Evolutionary conservation across 92 coral and sea anemone genomes (phyloP).

Genomic region (Heteractis magnifica): DNA sequence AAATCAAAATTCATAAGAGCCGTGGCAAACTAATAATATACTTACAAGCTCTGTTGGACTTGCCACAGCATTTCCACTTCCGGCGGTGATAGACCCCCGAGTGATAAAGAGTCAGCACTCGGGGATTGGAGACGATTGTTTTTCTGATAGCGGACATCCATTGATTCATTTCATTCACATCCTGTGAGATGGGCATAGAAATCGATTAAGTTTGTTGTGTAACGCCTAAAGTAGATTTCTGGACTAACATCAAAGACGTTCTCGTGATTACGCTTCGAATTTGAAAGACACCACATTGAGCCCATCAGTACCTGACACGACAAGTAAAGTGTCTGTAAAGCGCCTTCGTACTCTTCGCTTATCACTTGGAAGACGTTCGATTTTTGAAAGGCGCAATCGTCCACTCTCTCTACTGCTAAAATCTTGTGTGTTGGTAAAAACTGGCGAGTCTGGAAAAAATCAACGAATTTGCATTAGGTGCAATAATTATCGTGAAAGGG

Average conservation of each 20-base stretch:
- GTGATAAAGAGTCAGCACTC: conserved; percentile 65
- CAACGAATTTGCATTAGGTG: background rate
- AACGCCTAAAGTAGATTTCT: too few species aligned
- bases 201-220: too few species aligned
- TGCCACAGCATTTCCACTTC: conserved; percentile 94
- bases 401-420: conserved; percentile 86
- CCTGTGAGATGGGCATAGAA: conserved; percentile 33
- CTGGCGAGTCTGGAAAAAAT: conserved; percentile 70
- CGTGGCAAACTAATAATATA: background rate
- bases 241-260: too few species aligned
- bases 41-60: conserved; percentile 59
- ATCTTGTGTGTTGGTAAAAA: conserved; percentile 77
- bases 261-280: too few species aligned
- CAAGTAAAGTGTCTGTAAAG: conserved; percentile 71
- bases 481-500: background rate
- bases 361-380: conserved; percentile 91
- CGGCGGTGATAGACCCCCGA: conserved; percentile 78
- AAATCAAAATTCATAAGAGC: too few species aligned
- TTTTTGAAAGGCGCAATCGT: conserved; percentile 87
- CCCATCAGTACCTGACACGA: conserved; percentile 69
- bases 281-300: background rate
- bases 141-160: conserved; percentile 97
- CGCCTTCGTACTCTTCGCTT: conserved; percentile 70
- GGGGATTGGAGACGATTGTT: conserved; percentile 69
- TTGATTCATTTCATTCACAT: conserved; percentile 92